Base-by-base conservation (phyloP, 64 coral and sea anemone species). In the Orbicella faveolata region DNA sequence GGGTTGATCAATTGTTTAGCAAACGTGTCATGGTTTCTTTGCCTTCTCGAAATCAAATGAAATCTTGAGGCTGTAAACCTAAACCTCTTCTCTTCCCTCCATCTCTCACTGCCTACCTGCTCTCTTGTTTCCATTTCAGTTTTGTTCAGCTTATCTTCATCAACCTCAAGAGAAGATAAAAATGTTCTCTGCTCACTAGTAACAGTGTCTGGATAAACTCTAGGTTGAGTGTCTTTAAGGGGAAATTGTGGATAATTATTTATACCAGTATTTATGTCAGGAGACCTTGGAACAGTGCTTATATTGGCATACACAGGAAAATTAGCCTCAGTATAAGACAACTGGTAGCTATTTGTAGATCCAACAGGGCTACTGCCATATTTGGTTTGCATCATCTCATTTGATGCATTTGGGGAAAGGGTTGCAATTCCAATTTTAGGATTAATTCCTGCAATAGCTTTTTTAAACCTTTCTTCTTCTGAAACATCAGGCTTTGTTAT, bases 1-100 rank as follows among this genome's bases (percentile, higher is more conserved):
- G 88, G 88, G 16, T 80, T 19, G 55, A 89, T 89, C n/a, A 80
- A 1, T 37, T 37, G 37, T 48, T 89, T 76, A 63, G 74, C 34
- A 79, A 89, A 89, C 39, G 74, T 79, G n/a, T 80, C 36, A 89
- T 89, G 88, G 65, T 89, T 89, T 89, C 88, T 79, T 52, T 89
- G 61, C 48, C 88, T 57, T 65, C 63, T 77, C 6, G 88, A 89
- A 68, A 89, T 89, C n/a, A 89, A 21, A 78, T 89, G 76, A 65
- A 89, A 89, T 20, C 63, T 89, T 62, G 88, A 89, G 30, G 88
- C 52, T 78, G 88, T 89, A 55, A 89, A 89, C 23, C 88, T 87
- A 41, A 88, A 93, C 66, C 61, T 34, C 33, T 66, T 59, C 74
- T 93, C 76, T 66, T 72, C 52, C 19, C 44, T 92, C 82, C 83